Conservation (phyloP, 2,888 invertebrate genomes). For the Acanthopleura granulata region DNA sequence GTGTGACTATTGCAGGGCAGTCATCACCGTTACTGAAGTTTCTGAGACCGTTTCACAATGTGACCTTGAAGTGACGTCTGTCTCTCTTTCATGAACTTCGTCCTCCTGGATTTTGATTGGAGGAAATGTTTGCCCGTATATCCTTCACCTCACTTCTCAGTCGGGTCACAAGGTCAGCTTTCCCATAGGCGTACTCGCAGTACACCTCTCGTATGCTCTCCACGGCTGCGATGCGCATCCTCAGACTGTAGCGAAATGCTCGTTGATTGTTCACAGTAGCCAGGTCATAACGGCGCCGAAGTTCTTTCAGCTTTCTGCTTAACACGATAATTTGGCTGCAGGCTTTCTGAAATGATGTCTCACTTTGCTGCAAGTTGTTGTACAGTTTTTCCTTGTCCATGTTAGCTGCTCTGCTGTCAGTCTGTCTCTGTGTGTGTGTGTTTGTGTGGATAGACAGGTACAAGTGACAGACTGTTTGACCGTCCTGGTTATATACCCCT, state of each 20-base stretch:
- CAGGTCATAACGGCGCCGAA: neutral
- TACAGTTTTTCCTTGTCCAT: constrained; percentile 5
- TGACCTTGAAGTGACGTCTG: no score
- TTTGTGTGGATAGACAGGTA: no score
- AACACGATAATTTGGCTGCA: constrained; percentile 2
- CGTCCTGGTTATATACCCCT: no score
- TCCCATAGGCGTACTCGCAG: constrained; percentile 8
- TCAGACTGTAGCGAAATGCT: constrained; percentile 9
- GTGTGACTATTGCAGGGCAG: no score
- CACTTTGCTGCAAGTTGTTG: neutral
- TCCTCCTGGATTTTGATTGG: no score
- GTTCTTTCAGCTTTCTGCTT: neutral
- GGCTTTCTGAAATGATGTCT: constrained; percentile 1
- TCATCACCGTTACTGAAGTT: no score
- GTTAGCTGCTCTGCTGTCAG: neutral
- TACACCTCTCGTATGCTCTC: neutral
- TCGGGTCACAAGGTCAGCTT: constrained; percentile 1
- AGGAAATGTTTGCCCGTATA: no score
- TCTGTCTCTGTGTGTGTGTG: no score
- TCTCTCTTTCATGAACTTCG: no score
- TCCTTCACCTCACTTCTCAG: neutral
- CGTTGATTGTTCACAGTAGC: neutral
- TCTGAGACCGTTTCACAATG: no score
- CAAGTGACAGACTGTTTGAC: no score
- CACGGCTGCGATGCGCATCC: constrained; percentile 4